Evolutionary conservation across 2,113 vertebrate species (phyloP).

Genomic region (Rhynchopsitta pachyrhyncha): DNA sequence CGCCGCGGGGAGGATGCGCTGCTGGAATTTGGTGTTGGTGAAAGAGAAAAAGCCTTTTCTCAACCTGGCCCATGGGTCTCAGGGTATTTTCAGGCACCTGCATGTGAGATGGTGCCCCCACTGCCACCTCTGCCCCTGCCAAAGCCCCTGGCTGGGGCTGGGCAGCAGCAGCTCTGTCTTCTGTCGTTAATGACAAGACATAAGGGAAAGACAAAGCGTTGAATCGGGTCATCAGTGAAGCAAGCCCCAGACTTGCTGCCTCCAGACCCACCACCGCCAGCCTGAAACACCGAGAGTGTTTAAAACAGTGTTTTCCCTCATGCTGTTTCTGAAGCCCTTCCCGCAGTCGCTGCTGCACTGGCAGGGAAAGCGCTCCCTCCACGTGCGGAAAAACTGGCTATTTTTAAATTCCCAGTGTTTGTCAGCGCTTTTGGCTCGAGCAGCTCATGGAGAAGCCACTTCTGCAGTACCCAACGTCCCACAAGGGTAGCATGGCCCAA

Average conservation of each 20-base stretch:
- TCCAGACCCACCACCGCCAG: not conserved
- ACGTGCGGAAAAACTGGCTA: not conserved
- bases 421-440: conserved; percentile 17
- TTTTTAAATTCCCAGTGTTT: conserved; percentile 36
- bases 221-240: not conserved
- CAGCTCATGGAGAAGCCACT: not conserved
- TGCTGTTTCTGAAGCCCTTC: not conserved
- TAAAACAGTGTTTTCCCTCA: not conserved
- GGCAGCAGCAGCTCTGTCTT: not conserved
- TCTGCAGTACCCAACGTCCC: not conserved
- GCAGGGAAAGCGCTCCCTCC: not conserved
- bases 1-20: accelerated
- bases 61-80: not conserved
- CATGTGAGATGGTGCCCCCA: not conserved
- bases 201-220: not conserved
- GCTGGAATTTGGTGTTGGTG: not conserved
- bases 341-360: not conserved
- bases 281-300: not conserved
- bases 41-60: conserved; percentile 22
- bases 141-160: not conserved
- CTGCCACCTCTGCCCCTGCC: not conserved
- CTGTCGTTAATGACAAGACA: not conserved
- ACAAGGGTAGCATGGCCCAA: accelerated
- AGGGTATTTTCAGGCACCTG: not conserved
- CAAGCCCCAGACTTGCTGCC: not conserved